Evolutionary conservation across 1,140 invertebrate species (phyloP), one percentile per base, ranked within the genome.

Genomic region (Rhagoletis pomonella): DNA sequence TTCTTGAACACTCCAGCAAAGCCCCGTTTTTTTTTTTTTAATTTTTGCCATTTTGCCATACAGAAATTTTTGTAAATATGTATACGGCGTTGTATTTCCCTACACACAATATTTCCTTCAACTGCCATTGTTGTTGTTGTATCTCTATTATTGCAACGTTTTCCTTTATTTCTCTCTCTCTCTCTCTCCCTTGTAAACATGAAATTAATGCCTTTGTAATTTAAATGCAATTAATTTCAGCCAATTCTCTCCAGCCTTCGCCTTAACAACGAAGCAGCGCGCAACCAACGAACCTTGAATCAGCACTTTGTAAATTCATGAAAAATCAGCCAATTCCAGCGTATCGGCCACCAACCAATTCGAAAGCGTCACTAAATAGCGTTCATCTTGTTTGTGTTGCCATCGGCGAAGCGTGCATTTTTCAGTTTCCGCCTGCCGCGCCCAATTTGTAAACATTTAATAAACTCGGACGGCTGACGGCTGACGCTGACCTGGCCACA

Each of bases 361-460:
- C 67, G 67, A n/a, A 73, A 17, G 42, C 42, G 65, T 67, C n/a
- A 29, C 42, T 67, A 67, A 67, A 67, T 67, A 42, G 65, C 39
- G 67, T 17, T 4, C 67, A 73, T 39, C 67, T 42, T 47, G 14
- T 47, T 73, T 73, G 67, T 73, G 67, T 39, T 44, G 42, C 14
- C 67, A 10, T 73, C 42, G 67, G 3, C 42, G 67, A 73, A 73
- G 47, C 73, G 73, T 81, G 55, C 47, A 81, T 58, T 55, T 81
- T 50, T 81, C 44, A n/a, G 47, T 55, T 81, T 81, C 47, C 73
- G 47, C 73, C n/a, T 55, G 47, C 44, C 47, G 73, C 73, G 73
- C 73, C 47, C 47, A 55, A 81, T 81, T 81, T 55, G 73, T 81
- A 81, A 81, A 81, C 73, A 81, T 81, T 81, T 81, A 81, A 81